Evolutionary conservation across 2,797 vertebrate species (phyloP), one percentile per base, ranked within the genome.

Genomic region (Helarctos malayanus): DNA sequence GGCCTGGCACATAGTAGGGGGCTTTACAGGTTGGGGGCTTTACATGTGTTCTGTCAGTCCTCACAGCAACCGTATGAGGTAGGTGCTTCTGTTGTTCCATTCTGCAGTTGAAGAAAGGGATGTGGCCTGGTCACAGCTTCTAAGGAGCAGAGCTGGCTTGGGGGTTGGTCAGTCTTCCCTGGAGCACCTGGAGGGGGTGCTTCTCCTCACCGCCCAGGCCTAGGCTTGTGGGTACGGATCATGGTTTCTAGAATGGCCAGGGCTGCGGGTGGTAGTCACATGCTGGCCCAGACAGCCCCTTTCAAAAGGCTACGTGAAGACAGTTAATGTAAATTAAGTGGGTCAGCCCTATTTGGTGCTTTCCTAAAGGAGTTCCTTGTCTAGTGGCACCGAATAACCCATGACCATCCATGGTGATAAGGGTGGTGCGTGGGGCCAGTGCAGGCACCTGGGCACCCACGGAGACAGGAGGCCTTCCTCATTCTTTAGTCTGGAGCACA

Each of bases 301-400:
- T 49, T 85, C 47, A 1, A 15, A n/a, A 75, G 52, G 41, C 19
- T 0, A 14, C 18, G 4, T 2, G 25, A 25, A 18, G 8, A 2
- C 1, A 1, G 61, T 2, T 29, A 13, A 0, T 0, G 1, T 10
- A 13, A 35, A 8, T 3, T 7, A 41, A 29, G 65, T 7, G 49
- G n/a, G 25, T 9, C 78, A 23, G 38, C 41, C 54, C 54, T 23
- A 0, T 6, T 2, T 0, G 3, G 49, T 7, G 54, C 68, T 71
- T 84, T 49, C 81, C 78, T 13, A 49, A 2, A 54, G 68, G 45
- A 18, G 2, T n/a, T 57, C 25, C 41, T 15, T 0, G 38, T 49
- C 49, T 3, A 18, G 56, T 45, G 57, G 15, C 47, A 2, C 47
- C 3, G 2, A 47, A 16, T 61, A 5, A 5, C 15, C 73, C 49